Evolutionary conservation across 92 coral and sea anemone genomes (phyloP).

Genomic region (Umimayanthus kanabou): DNA sequence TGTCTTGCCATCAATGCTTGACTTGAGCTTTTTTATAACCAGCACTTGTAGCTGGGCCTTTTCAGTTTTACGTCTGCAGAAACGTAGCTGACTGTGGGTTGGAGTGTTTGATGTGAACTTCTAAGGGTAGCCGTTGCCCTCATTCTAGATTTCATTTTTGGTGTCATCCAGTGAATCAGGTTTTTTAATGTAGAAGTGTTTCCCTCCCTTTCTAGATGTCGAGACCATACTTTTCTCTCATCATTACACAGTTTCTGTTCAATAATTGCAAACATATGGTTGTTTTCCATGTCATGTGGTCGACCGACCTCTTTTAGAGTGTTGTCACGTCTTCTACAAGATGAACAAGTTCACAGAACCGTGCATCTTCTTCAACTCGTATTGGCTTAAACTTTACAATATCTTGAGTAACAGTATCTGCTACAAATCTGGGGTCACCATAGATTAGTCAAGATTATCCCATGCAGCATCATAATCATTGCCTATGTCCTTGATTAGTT

Average conservation of each 20-base stretch:
- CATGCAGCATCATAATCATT: slow-evolving; percentile 65
- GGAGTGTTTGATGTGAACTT: slow-evolving; percentile 6
- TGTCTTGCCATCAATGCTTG: slow-evolving; percentile 43
- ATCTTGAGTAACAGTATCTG: slow-evolving; percentile 62
- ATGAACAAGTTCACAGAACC: slow-evolving; percentile 62
- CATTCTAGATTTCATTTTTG: neutral
- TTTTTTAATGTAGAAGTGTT: neutral
- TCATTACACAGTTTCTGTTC: neutral
- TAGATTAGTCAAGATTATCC: slow-evolving; percentile 62
- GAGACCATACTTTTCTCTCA: slow-evolving; percentile 15
- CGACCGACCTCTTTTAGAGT: slow-evolving; percentile 66
- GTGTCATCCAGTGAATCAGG: slow-evolving; percentile 47
- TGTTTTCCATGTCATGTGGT: slow-evolving; percentile 68
- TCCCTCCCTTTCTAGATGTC: slow-evolving; percentile 1
- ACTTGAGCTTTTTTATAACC: slow-evolving; percentile 23
- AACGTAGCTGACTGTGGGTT: no score
- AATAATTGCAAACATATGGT: slow-evolving; percentile 52
- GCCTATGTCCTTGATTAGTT: slow-evolving; percentile 59
- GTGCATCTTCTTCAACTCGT: slow-evolving; percentile 57
- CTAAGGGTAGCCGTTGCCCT: neutral
- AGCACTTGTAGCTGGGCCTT: slow-evolving; percentile 6
- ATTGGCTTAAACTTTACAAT: slow-evolving; percentile 53
- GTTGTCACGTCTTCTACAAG: slow-evolving; percentile 65
- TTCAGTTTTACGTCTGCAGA: neutral
- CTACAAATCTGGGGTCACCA: slow-evolving; percentile 57